phyloP scores from a whole-genome alignment of 2,113 vertebrate genomes.

The Toxotes jaculatrix region DNA sequence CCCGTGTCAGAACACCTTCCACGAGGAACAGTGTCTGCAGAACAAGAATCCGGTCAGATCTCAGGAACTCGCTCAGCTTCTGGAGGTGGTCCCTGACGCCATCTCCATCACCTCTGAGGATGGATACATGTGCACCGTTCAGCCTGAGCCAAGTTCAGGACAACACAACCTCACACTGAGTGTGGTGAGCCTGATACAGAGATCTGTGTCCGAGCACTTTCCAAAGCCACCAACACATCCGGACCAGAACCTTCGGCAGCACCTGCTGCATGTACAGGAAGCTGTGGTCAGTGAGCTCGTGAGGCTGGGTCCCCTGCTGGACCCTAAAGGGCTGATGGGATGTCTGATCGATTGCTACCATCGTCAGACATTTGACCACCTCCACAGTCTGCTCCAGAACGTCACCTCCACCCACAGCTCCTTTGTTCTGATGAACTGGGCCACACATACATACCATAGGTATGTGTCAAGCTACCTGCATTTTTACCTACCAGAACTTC shows the following conservation, averaged over 20 bases:
- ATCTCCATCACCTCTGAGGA: no score
- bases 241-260: neutral
- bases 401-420: neutral
- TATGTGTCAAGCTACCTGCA: slow-evolving; percentile 14
- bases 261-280: slow-evolving; percentile 10
- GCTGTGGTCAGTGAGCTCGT: neutral
- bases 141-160: neutral
- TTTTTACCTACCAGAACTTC: neutral
- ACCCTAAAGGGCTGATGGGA: neutral
- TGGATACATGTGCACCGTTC: neutral
- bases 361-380: neutral
- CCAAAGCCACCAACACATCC: slow-evolving; percentile 34
- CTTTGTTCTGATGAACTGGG: slow-evolving; percentile 62
- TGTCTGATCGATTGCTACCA: slow-evolving; percentile 43
- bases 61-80: neutral
- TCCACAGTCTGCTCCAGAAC: slow-evolving; percentile 54
- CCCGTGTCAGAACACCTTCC: neutral
- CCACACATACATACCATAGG: slow-evolving; percentile 58
- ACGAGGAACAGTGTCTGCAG: neutral
- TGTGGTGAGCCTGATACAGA: neutral
- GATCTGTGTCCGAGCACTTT: slow-evolving; percentile 41
- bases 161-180: rapidly evolving
- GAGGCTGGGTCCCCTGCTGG: slow-evolving; percentile 18
- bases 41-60: rapidly evolving
- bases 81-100: neutral